Conservation (phyloP, 2,113 vertebrate species). For the Thinocorus orbignyianus region DNA sequence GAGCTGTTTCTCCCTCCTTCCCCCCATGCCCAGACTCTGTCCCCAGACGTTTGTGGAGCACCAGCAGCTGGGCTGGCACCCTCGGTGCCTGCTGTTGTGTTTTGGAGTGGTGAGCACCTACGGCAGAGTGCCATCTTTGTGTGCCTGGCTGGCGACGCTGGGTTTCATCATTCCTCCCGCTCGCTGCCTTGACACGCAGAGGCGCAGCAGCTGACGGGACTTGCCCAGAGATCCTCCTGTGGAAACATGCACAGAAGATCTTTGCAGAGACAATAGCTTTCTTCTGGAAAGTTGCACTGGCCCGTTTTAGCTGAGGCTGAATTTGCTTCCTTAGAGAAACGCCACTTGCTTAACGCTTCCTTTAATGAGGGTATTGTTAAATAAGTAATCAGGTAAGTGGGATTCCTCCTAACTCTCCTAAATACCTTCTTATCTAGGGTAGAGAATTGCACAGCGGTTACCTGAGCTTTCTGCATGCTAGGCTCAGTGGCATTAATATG, state of each 20-base stretch:
- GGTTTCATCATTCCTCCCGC: conserved; percentile 4
- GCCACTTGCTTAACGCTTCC: not conserved
- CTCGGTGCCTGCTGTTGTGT: not conserved
- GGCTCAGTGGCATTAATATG: not conserved
- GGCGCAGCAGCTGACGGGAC: not conserved
- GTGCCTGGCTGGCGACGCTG: not conserved
- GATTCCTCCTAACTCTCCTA: not conserved
- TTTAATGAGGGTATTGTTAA: not conserved
- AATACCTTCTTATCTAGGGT: not conserved
- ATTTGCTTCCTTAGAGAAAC: not conserved
- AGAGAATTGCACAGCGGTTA: not conserved
- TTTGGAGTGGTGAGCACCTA: not conserved
- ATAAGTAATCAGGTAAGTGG: conserved; percentile 2
- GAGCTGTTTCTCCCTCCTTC: not conserved
- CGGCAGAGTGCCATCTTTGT: conserved; percentile 25
- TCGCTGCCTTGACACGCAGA: conserved; percentile 11
- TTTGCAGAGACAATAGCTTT: not conserved
- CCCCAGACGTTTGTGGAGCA: fast-evolving
- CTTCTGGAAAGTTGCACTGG: not conserved
- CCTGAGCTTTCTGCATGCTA: not conserved
- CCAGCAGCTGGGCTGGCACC: not conserved
- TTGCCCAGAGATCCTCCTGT: conserved; percentile 38
- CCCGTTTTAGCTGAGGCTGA: not conserved
- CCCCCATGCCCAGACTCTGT: not conserved
- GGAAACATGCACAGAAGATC: not conserved